Percentiles rank a stretch among this genome's conserved stretches.
phyloP scores from a whole-genome alignment of 2,797 vertebrate species.

The Anguilla marmorata region DNA sequence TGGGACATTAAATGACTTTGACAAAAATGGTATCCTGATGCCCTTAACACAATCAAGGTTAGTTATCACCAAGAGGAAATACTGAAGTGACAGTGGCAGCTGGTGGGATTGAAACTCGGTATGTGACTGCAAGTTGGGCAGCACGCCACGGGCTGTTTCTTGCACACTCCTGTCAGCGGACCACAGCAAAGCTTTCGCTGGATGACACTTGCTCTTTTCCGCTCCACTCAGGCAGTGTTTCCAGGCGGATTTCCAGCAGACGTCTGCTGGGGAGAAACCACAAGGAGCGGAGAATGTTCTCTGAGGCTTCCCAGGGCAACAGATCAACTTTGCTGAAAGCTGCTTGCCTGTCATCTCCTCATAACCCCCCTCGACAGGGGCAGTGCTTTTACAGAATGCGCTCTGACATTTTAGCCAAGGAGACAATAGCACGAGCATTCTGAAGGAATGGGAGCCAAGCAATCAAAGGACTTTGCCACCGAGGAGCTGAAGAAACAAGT shows the following conservation, averaged over 20 bases:
- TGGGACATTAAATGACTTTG: conserved; percentile 31
- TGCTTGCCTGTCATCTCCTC: neutral
- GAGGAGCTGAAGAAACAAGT: conserved; percentile 52
- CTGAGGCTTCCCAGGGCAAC: neutral
- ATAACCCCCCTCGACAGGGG: neutral
- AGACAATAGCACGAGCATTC: conserved; percentile 39
- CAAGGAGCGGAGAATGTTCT: conserved; percentile 22
- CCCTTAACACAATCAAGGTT: conserved; percentile 46
- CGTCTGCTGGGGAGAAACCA: neutral
- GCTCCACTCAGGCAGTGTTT: neutral
- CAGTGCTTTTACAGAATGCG: neutral
- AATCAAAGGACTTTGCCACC: conserved; percentile 60
- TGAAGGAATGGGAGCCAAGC: conserved; percentile 71
- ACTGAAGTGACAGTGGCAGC: conserved; percentile 82
- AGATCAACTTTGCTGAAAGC: neutral
- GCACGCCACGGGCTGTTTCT: conserved; percentile 62
- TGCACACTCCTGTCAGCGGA: conserved; percentile 35
- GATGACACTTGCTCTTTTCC: conserved; percentile 12
- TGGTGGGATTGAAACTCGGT: conserved; percentile 65
- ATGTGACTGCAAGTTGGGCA: conserved; percentile 55
- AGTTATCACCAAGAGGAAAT: conserved; percentile 65
- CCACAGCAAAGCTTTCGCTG: conserved; percentile 28
- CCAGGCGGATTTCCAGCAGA: neutral
- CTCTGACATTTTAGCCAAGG: conserved; percentile 31
- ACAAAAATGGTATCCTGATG: conserved; percentile 36